A percentile compares a stretch with the other conserved stretches of the same genome.
These are phyloP conservation scores for Rhinopomastus cyanomelas DNA, from an alignment of 2,113 vertebrate genomes.

Conservation along the genomic window DNA sequence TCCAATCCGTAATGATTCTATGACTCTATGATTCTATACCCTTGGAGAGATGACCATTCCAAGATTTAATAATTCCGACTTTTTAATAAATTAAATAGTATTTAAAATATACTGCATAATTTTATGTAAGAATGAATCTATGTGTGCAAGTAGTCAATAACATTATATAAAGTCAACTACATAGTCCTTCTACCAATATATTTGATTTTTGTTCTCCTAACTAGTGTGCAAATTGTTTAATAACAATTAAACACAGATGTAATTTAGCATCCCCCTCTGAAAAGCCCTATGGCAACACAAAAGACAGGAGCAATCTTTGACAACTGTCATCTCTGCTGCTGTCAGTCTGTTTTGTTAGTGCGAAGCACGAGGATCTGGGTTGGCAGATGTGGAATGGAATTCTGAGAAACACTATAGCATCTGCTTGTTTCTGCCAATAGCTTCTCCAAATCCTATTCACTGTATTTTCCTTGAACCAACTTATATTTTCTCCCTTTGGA, in stretches of 20 bases:
- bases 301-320: not conserved
- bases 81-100: not conserved
- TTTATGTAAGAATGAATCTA: not conserved
- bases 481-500: not conserved
- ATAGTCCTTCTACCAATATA: not conserved
- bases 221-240: not conserved
- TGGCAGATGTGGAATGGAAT: not conserved
- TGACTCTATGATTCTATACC: too few relatives aligned
- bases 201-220: not conserved
- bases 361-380: not conserved
- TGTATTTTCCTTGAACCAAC: not conserved
- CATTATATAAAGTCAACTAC: not conserved
- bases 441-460: not conserved
- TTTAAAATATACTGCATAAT: not conserved
- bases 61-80: not conserved
- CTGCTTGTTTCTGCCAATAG: not conserved
- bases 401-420: not conserved
- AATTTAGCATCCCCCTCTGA: not conserved
- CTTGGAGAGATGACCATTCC: not conserved
- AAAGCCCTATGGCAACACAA: not conserved
- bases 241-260: not conserved
- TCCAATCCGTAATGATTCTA: too few relatives aligned
- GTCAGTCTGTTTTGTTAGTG: not conserved
- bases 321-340: not conserved
- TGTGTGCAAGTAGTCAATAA: not conserved